Evolutionary conservation across 2,797 vertebrate species (phyloP).

Genomic region (Malacoraja senta): DNA sequence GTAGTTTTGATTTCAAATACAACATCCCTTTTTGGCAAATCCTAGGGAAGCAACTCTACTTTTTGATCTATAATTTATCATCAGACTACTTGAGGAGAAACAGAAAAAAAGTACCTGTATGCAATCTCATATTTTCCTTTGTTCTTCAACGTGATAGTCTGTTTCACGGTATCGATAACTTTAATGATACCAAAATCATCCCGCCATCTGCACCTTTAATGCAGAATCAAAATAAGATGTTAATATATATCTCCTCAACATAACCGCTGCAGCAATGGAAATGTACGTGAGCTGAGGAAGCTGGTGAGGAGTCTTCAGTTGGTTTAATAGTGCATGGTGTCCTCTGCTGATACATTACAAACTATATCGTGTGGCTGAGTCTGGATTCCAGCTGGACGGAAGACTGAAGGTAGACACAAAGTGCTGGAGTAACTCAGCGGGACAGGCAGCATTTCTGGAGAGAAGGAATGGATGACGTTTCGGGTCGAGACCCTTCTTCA

Average conservation of each 20-base stretch:
- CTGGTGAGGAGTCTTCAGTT: not conserved
- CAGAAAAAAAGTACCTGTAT: constrained; percentile 62
- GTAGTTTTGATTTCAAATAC: not conserved
- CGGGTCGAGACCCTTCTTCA: too few relatives aligned
- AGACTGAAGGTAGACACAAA: too few relatives aligned
- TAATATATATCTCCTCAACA: not conserved
- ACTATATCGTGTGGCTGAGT: too few relatives aligned
- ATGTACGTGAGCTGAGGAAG: not conserved
- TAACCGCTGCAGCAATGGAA: not conserved
- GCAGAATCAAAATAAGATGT: not conserved
- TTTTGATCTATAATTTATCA: not conserved
- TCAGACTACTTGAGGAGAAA: not conserved
- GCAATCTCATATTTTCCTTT: constrained; percentile 74
- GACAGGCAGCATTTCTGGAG: too few relatives aligned
- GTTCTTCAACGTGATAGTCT: constrained; percentile 71
- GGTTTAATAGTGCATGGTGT: not conserved
- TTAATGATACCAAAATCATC: constrained; percentile 70
- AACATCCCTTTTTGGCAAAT: not conserved
- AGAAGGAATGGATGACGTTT: too few relatives aligned
- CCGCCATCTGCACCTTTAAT: constrained; percentile 58
- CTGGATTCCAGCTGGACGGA: too few relatives aligned
- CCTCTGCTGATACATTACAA: not conserved
- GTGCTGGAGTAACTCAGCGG: too few relatives aligned
- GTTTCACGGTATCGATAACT: constrained; percentile 65
- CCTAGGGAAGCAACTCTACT: too few relatives aligned